Percentiles rank a stretch among this genome's conserved stretches.
These are phyloP conservation scores for Oryzias melastigma DNA, from an alignment of 2,113 vertebrate genomes.

Conservation along the genomic window DNA sequence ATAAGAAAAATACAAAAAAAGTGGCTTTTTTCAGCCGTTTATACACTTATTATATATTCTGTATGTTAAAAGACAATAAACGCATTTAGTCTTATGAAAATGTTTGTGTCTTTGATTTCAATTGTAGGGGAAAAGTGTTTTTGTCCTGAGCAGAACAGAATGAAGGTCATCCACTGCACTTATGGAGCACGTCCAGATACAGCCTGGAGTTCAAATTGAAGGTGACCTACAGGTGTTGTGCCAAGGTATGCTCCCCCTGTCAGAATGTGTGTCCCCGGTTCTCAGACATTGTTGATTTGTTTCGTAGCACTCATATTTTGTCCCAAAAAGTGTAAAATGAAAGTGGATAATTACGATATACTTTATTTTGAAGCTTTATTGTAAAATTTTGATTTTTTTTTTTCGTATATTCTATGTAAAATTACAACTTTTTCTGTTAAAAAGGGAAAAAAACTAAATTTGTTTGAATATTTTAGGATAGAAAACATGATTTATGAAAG, in stretches of 20 bases:
- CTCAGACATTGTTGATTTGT: too few relatives aligned
- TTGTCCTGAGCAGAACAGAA: not conserved
- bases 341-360: too few relatives aligned
- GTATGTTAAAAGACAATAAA: slow-evolving; percentile 4
- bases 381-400: too few relatives aligned
- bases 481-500: too few relatives aligned
- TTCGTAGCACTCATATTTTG: too few relatives aligned
- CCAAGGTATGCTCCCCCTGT: too few relatives aligned
- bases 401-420: not conserved
- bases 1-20: slow-evolving; percentile 3
- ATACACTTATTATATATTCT: not conserved
- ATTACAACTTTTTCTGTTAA: slow-evolving; percentile 3
- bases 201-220: slow-evolving; percentile 33
- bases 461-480: too few relatives aligned
- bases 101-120: not conserved
- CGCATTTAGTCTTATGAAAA: slow-evolving; percentile 12
- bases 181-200: slow-evolving; percentile 21
- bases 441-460: too few relatives aligned
- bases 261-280: too few relatives aligned
- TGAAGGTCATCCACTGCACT: slow-evolving; percentile 34
- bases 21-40: slow-evolving; percentile 13
- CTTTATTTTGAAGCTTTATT: too few relatives aligned
- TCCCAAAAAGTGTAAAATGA: too few relatives aligned
- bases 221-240: slow-evolving; percentile 13
- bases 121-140: not conserved